A percentile compares a stretch with the other conserved stretches of the same genome.
These are phyloP conservation scores for Palythoa grandis DNA, from an alignment of 92 coral and sea anemone species.

Conservation along the genomic window DNA sequence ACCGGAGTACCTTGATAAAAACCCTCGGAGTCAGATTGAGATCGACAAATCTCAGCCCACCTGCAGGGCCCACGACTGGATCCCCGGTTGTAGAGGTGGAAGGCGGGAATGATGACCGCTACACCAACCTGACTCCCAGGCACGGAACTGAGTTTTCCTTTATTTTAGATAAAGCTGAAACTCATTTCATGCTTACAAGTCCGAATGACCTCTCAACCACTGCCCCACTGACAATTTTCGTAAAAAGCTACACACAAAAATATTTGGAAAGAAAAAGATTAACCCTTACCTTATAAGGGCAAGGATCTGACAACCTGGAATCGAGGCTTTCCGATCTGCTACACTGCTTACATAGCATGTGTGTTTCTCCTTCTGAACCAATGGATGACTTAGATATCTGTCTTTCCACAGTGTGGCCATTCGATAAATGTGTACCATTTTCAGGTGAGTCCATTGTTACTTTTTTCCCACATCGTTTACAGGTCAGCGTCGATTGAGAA, in stretches of 20 bases:
- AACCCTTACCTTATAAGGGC: slow-evolving; percentile 80
- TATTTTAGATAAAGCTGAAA: too few species aligned
- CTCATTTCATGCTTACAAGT: neutral
- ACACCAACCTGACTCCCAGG: too few species aligned
- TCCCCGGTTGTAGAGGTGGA: too few species aligned
- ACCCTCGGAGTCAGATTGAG: too few species aligned
- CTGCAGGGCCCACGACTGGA: too few species aligned
- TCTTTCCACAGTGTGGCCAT: slow-evolving; percentile 71
- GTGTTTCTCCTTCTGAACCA: slow-evolving; percentile 57
- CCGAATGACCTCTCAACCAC: neutral
- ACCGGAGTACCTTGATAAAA: too few species aligned
- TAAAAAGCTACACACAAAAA: neutral
- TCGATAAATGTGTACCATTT: slow-evolving; percentile 68
- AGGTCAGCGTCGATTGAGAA: slow-evolving; percentile 47
- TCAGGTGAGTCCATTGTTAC: slow-evolving; percentile 60
- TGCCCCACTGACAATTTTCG: neutral
- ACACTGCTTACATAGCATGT: slow-evolving; percentile 77
- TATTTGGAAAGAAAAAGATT: neutral
- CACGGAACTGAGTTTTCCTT: too few species aligned
- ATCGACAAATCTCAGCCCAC: too few species aligned
- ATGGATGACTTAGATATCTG: slow-evolving; percentile 52
- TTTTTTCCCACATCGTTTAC: slow-evolving; percentile 74
- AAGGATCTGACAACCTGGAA: slow-evolving; percentile 59
- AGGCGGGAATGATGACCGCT: too few species aligned
- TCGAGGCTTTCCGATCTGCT: slow-evolving; percentile 71